A percentile compares a stretch with the other conserved stretches of the same genome.
phyloP scores from a whole-genome alignment of 2,888 invertebrate species.

The Acrobasis consociella region DNA sequence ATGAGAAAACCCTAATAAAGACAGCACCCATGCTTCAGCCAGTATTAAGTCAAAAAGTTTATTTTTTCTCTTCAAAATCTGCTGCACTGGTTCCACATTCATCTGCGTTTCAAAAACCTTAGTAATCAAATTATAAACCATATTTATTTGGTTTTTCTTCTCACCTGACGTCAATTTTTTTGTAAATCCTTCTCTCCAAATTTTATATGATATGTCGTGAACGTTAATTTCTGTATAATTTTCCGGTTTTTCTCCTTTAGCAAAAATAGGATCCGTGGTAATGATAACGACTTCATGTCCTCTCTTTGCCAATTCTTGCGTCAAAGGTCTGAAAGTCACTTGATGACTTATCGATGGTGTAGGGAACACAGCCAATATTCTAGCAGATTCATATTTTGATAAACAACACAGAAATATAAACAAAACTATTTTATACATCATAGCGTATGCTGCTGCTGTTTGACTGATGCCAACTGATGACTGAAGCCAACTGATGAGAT shows the following conservation, averaged over 20 bases:
- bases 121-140: conserved; percentile 14
- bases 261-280: conserved; percentile 47
- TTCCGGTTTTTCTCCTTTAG: conserved; percentile 31
- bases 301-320: conserved; percentile 46
- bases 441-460: no score
- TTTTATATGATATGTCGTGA: conserved; percentile 45
- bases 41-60: conserved; percentile 47
- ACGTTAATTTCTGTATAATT: conserved; percentile 56
- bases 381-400: conserved; percentile 32
- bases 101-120: conserved; percentile 32
- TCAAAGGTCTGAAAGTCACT: conserved; percentile 45
- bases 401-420: conserved; percentile 4
- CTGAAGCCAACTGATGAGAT: no score
- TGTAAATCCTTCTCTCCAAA: conserved; percentile 33
- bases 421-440: conserved; percentile 9
- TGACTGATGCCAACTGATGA: no score
- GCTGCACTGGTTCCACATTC: conserved; percentile 34
- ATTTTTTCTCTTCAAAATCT: conserved; percentile 36
- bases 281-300: conserved; percentile 58
- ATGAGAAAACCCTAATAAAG: conserved; percentile 37
- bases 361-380: conserved; percentile 50
- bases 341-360: conserved; percentile 58
- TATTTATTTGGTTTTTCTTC: conserved; percentile 22
- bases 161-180: conserved; percentile 26
- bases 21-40: conserved; percentile 39